These are phyloP conservation scores for Helarctos malayanus DNA, from an alignment of 2,797 vertebrate species.

Conservation along the genomic window DNA sequence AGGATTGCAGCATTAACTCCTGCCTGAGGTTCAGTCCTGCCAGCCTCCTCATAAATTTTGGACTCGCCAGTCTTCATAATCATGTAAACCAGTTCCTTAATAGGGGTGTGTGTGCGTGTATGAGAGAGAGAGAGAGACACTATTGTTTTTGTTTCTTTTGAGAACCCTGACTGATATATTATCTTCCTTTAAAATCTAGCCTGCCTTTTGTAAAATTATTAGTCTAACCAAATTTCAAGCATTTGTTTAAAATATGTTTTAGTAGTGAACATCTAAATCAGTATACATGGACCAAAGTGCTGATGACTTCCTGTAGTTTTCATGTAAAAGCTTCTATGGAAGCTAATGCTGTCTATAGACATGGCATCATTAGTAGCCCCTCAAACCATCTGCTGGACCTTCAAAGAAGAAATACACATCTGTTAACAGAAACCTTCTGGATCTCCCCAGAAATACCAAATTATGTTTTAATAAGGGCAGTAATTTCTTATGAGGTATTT, in stretches of 20 bases:
- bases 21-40: not conserved
- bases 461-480: slow-evolving; percentile 83
- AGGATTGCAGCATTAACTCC: not conserved
- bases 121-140: not conserved
- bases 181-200: not conserved
- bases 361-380: not conserved
- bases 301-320: not conserved
- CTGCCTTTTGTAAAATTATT: not conserved
- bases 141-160: not conserved
- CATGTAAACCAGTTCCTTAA: not conserved
- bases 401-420: slow-evolving; percentile 69
- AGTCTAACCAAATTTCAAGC: not conserved
- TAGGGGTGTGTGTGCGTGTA: not conserved
- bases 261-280: not conserved
- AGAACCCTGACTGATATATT: not conserved
- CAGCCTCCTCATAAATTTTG: not conserved
- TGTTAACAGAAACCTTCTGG: slow-evolving; percentile 78
- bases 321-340: not conserved
- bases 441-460: slow-evolving; percentile 82
- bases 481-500: slow-evolving; percentile 74
- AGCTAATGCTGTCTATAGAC: not conserved
- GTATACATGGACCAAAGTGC: not conserved
- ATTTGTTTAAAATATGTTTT: not conserved
- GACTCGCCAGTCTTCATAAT: not conserved
- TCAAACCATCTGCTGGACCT: slow-evolving; percentile 73